Base-by-base conservation (phyloP, 2,113 vertebrate genomes). In the Zosterops hypoxanthus region DNA sequence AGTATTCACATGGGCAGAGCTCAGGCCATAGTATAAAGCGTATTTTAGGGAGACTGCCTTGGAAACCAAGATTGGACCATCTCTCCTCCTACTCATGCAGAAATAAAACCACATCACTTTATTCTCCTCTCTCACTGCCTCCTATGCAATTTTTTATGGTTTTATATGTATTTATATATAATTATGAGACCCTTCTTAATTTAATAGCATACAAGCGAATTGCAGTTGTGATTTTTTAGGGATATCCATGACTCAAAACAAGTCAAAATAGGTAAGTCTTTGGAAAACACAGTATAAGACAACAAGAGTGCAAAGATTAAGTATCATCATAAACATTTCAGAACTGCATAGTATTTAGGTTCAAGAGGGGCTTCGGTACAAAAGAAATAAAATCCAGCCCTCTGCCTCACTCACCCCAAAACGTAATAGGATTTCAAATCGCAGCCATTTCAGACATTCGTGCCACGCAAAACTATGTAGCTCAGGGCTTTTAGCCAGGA, bases 401-500 rank as follows among this genome's bases (percentile, higher is more conserved):
- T 57, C 55, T 33, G 42, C 20, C 44, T 88, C 47, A 36, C 46
- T 76, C 14, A 66, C 8, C 12, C 29, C 63, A 2, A 5, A 80
- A 56, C 83, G 39, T 36, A 77, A 73, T 7, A 88, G 33, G 14
- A 55, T 70, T 93, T 88, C 33, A 70, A 78, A 80, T 81, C 44
- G 26, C 68, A 47, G 14, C n/a, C 80, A 72, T 86, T 95, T 92
- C 68, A 86, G 88, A 78, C 52, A 78, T 66, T 80, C 0, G 0
- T 75, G 88, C 73, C 64, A 88, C 39, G n/a, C 36, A 96, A 29
- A 90, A 59, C 33, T 90, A 75, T 64, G 56, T 52, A 88, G 31
- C 46, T 90, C 23, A 78, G 41, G 76, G 64, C 28, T 86, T 90
- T 78, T 41, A 81, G 90, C 71, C 88, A 96, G 88, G 88, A 95